Percentiles rank a stretch among this genome's conserved stretches.
Conservation (phyloP, 2,888 invertebrate species). For the Leptopilina myrica region DNA sequence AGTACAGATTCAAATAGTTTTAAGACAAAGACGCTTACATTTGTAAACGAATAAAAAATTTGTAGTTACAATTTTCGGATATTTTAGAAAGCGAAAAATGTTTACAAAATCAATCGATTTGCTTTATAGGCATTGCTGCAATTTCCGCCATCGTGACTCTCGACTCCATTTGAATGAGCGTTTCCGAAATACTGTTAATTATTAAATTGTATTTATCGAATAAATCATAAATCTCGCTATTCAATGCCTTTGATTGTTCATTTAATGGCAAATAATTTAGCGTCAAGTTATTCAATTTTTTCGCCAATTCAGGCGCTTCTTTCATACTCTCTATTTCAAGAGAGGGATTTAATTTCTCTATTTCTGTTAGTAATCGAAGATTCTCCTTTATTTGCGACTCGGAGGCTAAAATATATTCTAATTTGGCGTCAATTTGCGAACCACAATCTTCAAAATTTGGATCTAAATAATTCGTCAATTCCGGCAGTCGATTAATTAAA, state of each 20-base stretch:
- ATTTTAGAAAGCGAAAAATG: too few species aligned
- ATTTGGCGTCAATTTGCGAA: constrained; percentile 76
- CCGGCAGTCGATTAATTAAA: constrained; percentile 76
- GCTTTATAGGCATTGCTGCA: constrained; percentile 72
- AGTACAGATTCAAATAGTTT: too few species aligned
- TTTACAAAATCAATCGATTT: constrained; percentile 57
- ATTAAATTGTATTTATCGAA: constrained; percentile 78
- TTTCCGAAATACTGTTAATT: constrained; percentile 76
- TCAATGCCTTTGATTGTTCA: constrained; percentile 73
- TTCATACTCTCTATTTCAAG: constrained; percentile 76
- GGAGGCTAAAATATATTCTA: constrained; percentile 76
- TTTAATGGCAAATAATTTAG: constrained; percentile 74
- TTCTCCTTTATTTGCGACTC: constrained; percentile 76
- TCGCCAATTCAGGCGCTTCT: constrained; percentile 75
- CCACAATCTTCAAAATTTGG: constrained; percentile 75
- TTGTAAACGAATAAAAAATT: too few species aligned
- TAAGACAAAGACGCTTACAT: too few species aligned
- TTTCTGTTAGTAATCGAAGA: constrained; percentile 70
- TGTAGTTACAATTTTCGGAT: too few species aligned
- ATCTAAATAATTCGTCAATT: constrained; percentile 77
- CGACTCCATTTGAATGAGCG: constrained; percentile 76
- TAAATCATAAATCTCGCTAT: constrained; percentile 73
- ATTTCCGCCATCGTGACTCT: constrained; percentile 76
- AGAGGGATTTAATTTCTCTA: constrained; percentile 74
- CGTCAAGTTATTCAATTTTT: constrained; percentile 75